A percentile compares a stretch with the other conserved stretches of the same genome.
Evolutionary conservation across 1,140 invertebrate species (phyloP).

Genomic region (Phortica variegata): DNA sequence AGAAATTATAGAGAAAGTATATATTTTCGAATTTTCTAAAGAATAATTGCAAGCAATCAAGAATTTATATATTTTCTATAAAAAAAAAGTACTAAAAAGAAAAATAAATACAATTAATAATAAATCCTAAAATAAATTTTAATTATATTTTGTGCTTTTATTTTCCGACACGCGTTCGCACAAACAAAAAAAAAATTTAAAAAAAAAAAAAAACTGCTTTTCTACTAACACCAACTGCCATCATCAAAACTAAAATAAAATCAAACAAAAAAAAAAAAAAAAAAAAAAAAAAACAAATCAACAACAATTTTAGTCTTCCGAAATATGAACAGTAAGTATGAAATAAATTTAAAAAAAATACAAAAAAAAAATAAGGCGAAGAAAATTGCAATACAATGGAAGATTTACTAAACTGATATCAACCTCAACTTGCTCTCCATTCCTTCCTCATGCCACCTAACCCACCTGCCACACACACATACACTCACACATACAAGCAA

Average conservation of each 20-base stretch:
- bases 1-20: too few relatives aligned
- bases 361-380: too few relatives aligned
- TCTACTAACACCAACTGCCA: background rate
- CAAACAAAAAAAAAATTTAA: background rate
- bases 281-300: slow-evolving; percentile 3
- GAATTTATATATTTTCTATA: slow-evolving; percentile 11
- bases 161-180: too few relatives aligned
- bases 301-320: slow-evolving; percentile 22
- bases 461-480: background rate
- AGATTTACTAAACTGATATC: too few relatives aligned
- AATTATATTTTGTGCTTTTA: too few relatives aligned
- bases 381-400: too few relatives aligned
- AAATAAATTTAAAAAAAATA: too few relatives aligned
- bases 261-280: slow-evolving; percentile 6
- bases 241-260: background rate
- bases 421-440: background rate
- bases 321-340: slow-evolving; percentile 51
- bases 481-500: background rate
- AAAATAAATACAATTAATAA: too few relatives aligned
- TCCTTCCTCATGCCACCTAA: background rate
- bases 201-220: background rate
- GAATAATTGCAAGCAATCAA: slow-evolving; percentile 30
- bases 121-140: too few relatives aligned
- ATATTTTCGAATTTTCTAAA: too few relatives aligned
- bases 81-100: background rate